Evolutionary conservation across 1,140 invertebrate species (phyloP).

Genomic region (Cydia amplana): DNA sequence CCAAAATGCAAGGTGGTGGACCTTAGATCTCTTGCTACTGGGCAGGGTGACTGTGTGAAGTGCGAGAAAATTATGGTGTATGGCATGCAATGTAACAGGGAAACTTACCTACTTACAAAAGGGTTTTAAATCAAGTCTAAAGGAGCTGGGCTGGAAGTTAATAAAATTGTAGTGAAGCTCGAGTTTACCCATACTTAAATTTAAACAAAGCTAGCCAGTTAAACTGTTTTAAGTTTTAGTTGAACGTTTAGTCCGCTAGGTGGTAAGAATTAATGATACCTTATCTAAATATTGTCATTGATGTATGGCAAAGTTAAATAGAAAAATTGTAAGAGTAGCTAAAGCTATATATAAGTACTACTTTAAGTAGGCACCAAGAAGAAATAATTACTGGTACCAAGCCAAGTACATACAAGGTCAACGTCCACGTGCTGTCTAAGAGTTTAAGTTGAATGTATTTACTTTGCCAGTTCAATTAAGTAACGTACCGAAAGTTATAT

Average conservation of each 20-base stretch:
- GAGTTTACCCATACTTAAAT: too few species aligned
- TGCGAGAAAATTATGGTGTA: neutral
- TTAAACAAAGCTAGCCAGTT: too few species aligned
- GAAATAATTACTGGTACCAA: neutral
- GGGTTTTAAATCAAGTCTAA: too few species aligned
- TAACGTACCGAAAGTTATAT: neutral
- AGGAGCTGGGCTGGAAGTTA: too few species aligned
- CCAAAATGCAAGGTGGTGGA: too few species aligned
- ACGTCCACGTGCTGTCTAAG: conserved; percentile 21
- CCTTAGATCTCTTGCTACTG: too few species aligned
- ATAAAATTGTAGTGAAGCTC: too few species aligned
- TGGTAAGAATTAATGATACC: neutral
- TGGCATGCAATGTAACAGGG: neutral
- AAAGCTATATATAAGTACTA: neutral
- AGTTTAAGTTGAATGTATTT: neutral
- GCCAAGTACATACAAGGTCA: conserved; percentile 12
- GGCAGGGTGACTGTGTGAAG: neutral
- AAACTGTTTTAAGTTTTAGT: too few species aligned
- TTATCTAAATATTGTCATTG: too few species aligned
- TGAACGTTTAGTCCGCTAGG: too few species aligned
- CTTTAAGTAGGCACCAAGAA: neutral
- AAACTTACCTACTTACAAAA: too few species aligned
- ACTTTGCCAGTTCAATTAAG: neutral
- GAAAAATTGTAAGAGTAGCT: neutral
- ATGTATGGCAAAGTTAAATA: neutral